Evolutionary conservation across 1,140 invertebrate species (phyloP).

Genomic region (Brachionus calyciflorus): DNA sequence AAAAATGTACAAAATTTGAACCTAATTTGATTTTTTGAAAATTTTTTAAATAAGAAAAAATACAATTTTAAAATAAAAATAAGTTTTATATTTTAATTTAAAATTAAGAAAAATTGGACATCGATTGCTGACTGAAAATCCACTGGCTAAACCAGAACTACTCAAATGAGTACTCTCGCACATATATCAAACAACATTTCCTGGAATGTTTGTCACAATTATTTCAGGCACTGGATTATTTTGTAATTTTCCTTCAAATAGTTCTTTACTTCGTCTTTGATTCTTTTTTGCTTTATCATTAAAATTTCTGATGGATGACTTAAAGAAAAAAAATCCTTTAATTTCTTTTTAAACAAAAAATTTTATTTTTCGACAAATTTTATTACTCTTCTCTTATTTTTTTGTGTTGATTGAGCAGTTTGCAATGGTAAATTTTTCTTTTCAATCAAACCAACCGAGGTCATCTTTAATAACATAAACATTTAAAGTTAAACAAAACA

Average conservation of each 20-base stretch:
- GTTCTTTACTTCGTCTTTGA: conserved; percentile 1
- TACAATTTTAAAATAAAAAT: neutral
- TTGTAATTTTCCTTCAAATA: neutral
- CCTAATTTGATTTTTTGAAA: too few species aligned
- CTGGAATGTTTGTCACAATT: neutral
- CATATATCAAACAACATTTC: neutral
- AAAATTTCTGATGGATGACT: neutral
- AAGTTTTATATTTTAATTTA: neutral
- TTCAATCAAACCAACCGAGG: neutral
- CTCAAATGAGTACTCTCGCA: neutral
- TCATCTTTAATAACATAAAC: neutral
- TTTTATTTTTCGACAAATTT: too few species aligned
- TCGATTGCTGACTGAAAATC: neutral
- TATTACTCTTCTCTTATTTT: conserved; percentile 31
- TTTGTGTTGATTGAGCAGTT: neutral
- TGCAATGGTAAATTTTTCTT: neutral
- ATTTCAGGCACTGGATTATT: conserved; percentile 1
- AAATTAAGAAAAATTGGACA: neutral
- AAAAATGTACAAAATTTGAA: too few species aligned
- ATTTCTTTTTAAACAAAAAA: too few species aligned
- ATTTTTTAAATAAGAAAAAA: too few species aligned
- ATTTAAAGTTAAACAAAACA: too few species aligned
- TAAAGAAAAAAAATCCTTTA: neutral
- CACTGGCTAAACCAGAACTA: neutral
- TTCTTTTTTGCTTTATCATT: neutral